Percentiles rank a stretch among this genome's conserved stretches.
phyloP scores from a whole-genome alignment of 2,797 vertebrate species.

The Acrocephalus scirpaceus region DNA sequence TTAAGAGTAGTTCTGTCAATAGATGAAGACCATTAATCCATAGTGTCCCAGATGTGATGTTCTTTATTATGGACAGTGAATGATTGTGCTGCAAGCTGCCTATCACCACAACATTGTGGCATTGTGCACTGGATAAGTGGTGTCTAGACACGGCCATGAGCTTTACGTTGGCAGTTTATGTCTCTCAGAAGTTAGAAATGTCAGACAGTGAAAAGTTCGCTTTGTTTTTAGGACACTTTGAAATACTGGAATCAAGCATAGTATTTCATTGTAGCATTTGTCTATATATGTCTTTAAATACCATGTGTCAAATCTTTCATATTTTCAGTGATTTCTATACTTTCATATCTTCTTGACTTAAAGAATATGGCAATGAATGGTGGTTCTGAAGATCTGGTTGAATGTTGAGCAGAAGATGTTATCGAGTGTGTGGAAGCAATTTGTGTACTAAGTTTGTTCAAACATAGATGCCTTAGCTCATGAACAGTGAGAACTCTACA shows the following conservation, averaged over 20 bases:
- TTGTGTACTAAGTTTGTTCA: slow-evolving; percentile 14
- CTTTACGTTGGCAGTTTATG: not conserved
- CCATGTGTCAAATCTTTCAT: not conserved
- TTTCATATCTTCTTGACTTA: not conserved
- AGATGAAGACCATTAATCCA: not conserved
- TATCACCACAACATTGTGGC: not conserved
- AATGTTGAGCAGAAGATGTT: not conserved
- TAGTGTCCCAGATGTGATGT: not conserved
- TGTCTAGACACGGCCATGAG: not conserved
- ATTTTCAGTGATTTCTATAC: not conserved
- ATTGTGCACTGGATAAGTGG: not conserved
- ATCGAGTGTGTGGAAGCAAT: not conserved
- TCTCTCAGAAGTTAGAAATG: not conserved
- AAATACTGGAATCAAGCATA: not conserved
- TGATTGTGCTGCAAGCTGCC: not conserved
- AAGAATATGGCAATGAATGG: not conserved
- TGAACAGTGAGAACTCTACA: not conserved
- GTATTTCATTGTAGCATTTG: not conserved
- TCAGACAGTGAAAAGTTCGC: not conserved
- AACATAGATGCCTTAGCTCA: not conserved
- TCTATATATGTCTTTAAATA: not conserved
- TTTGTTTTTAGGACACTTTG: not conserved
- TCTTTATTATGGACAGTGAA: not conserved
- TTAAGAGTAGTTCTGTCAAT: not conserved
- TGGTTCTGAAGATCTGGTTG: not conserved